Percentiles rank a stretch among this genome's conserved stretches.
Evolutionary conservation across 35 echinoderm and acorn worm genomes (phyloP).

Genomic region (Lytechinus variegatus): DNA sequence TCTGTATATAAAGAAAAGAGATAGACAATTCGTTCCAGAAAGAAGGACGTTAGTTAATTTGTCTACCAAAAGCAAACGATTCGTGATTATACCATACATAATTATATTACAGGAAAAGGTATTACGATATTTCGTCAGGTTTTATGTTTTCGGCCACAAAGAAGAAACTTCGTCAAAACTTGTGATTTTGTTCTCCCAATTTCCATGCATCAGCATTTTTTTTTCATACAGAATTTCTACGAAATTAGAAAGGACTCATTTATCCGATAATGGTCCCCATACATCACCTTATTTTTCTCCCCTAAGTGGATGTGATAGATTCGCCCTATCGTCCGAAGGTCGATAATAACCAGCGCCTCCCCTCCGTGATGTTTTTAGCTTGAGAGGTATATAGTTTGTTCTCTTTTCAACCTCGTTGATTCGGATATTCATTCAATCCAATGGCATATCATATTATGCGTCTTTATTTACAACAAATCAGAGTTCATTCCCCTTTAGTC

Average conservation of each 20-base stretch:
- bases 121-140: no score
- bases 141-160: no score
- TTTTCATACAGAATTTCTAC: background rate
- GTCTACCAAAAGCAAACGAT: no score
- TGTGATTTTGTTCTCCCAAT: no score
- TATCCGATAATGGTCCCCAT: conserved; percentile 1
- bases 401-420: background rate
- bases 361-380: background rate
- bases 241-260: background rate
- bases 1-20: no score
- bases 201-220: no score
- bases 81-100: no score
- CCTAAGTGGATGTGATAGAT: conserved; percentile 2
- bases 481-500: background rate
- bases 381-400: background rate
- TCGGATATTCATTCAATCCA: background rate
- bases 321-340: background rate
- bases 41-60: no score
- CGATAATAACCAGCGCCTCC: background rate
- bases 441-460: background rate
- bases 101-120: no score
- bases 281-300: background rate
- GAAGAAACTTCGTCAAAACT: no score
- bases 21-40: no score
- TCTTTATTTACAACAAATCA: background rate